Evolutionary conservation across 35 echinoderm and acorn worm species (phyloP).

Genomic region (Heliocidaris tuberculata): DNA sequence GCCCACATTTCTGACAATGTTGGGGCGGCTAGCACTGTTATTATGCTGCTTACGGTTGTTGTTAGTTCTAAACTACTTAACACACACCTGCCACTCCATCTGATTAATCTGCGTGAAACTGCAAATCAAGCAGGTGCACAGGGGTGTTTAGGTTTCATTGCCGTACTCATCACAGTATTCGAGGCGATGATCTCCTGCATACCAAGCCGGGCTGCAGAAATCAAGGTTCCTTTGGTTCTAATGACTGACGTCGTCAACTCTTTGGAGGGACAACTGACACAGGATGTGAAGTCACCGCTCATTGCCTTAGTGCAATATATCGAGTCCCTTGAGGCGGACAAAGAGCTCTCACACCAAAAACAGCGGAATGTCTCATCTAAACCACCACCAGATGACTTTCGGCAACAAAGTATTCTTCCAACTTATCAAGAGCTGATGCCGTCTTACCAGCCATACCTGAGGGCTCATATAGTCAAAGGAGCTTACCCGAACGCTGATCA

Average conservation of each 20-base stretch:
- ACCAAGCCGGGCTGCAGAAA: constrained; percentile 12
- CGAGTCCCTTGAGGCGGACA: neutral
- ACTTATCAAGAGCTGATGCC: constrained; percentile 61
- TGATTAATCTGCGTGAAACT: neutral
- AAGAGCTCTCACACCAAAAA: neutral
- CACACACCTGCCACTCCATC: constrained; percentile 45
- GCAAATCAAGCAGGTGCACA: neutral
- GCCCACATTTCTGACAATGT: constrained; percentile 48
- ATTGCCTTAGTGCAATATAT: neutral
- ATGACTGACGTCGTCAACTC: constrained; percentile 23
- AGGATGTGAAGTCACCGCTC: neutral
- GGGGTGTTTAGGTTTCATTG: constrained; percentile 16
- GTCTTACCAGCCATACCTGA: constrained; percentile 54
- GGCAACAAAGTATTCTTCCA: constrained; percentile 65
- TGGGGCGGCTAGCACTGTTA: constrained; percentile 50
- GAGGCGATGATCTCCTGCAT: constrained; percentile 21
- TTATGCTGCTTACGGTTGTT: constrained; percentile 50
- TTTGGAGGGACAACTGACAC: neutral
- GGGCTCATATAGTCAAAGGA: constrained; percentile 71
- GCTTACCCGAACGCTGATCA: constrained; percentile 57
- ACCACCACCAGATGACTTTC: constrained; percentile 67
- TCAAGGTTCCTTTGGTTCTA: constrained; percentile 43
- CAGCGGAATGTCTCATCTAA: neutral
- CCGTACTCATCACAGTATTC: constrained; percentile 34
- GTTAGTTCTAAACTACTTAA: constrained; percentile 52